A percentile compares a stretch with the other conserved stretches of the same genome.
These are phyloP conservation scores for Cyaniris semiargus DNA, from an alignment of 2,888 invertebrate genomes.

Conservation along the genomic window DNA sequence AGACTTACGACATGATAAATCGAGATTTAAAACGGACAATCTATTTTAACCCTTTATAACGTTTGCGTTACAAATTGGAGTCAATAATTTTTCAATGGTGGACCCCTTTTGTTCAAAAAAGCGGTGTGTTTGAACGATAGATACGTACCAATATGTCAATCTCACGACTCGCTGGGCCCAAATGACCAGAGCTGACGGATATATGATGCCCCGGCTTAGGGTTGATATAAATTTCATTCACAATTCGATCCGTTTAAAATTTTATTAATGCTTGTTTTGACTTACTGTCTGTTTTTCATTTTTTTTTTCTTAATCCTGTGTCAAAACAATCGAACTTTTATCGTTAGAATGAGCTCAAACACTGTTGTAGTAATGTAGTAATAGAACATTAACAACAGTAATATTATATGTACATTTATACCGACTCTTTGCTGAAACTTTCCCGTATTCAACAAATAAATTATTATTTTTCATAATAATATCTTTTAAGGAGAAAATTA, in stretches of 20 bases:
- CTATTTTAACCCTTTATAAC: slow-evolving; percentile 31
- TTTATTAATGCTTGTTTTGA: not conserved
- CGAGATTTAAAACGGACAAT: slow-evolving; percentile 23
- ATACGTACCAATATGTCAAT: slow-evolving; percentile 64
- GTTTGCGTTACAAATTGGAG: slow-evolving; percentile 50
- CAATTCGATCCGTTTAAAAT: slow-evolving; percentile 37
- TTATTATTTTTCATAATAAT: not conserved
- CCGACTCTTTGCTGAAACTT: not conserved
- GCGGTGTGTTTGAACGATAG: slow-evolving; percentile 58
- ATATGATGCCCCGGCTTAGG: slow-evolving; percentile 37
- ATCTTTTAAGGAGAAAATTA: slow-evolving; percentile 11
- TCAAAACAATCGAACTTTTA: not conserved
- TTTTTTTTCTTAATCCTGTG: not conserved
- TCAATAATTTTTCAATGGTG: slow-evolving; percentile 67
- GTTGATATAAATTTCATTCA: slow-evolving; percentile 39
- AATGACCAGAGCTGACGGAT: slow-evolving; percentile 54
- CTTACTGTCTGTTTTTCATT: not conserved
- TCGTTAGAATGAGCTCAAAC: not conserved
- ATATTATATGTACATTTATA: no score
- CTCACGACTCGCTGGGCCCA: slow-evolving; percentile 55
- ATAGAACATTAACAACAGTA: no score
- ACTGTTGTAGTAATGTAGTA: no score
- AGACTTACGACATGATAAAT: not conserved
- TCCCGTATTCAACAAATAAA: not conserved
- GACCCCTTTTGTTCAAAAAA: slow-evolving; percentile 56